phyloP scores from a whole-genome alignment of 2,797 vertebrate species.

The Enteromius unitaeniatus region DNA sequence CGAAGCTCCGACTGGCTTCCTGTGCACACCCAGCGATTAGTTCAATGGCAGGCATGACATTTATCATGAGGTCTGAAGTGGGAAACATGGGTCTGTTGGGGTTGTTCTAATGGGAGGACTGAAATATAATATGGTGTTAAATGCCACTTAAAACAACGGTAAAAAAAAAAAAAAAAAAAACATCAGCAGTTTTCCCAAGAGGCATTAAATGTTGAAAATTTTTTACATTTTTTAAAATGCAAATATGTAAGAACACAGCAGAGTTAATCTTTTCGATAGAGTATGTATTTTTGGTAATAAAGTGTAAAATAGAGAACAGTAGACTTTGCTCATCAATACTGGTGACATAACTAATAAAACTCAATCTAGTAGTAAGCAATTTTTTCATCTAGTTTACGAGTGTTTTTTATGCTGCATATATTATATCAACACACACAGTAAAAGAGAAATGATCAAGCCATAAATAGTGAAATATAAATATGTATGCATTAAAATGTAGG shows the following conservation, averaged over 20 bases:
- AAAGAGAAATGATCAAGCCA: background rate
- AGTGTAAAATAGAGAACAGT: background rate
- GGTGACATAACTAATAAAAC: background rate
- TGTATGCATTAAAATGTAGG: too few species aligned
- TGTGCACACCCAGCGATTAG: conserved; percentile 35
- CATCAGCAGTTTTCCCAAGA: background rate
- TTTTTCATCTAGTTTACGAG: background rate
- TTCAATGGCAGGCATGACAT: conserved; percentile 18
- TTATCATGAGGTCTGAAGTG: background rate
- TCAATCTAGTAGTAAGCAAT: background rate
- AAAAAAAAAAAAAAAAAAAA: background rate
- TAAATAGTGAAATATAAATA: too few species aligned
- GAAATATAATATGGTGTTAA: background rate
- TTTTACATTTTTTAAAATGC: background rate
- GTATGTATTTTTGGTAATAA: background rate
- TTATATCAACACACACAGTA: background rate
- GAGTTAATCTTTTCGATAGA: background rate
- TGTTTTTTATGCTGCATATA: background rate
- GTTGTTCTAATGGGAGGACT: background rate
- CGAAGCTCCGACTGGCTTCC: conserved; percentile 18
- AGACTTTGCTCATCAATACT: background rate
- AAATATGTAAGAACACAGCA: background rate
- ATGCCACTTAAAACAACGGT: conserved; percentile 5
- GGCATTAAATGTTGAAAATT: background rate
- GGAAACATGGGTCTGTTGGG: background rate